phyloP scores from a whole-genome alignment of 2,888 invertebrate genomes.

The Muschampia plurimacula region DNA sequence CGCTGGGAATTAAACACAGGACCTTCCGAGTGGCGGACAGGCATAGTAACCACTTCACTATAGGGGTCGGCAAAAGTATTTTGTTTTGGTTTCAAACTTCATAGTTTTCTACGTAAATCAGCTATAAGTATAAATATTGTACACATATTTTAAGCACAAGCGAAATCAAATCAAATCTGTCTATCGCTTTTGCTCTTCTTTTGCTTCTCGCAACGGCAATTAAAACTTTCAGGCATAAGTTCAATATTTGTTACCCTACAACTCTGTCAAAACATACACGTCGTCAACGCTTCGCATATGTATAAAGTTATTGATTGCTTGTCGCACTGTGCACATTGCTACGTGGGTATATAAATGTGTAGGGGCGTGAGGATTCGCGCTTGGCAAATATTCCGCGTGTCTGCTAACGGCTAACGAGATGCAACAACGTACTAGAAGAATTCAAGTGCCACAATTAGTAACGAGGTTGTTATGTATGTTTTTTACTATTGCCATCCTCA shows the following conservation, averaged over 20 bases:
- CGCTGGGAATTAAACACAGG: too few species aligned
- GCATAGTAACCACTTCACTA: too few species aligned
- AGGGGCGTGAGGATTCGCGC: slow-evolving; percentile 34
- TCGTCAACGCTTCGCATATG: slow-evolving; percentile 14
- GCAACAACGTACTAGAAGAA: slow-evolving; percentile 38
- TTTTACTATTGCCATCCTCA: neutral
- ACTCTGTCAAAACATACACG: neutral
- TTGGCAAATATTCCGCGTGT: slow-evolving; percentile 36
- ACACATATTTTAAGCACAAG: too few species aligned
- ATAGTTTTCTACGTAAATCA: too few species aligned
- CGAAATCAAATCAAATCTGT: too few species aligned
- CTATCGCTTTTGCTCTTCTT: neutral
- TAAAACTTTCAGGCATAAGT: neutral
- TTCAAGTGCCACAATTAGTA: slow-evolving; percentile 36
- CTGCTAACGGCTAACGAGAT: slow-evolving; percentile 30
- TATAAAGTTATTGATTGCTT: slow-evolving; percentile 35
- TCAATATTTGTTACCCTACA: neutral
- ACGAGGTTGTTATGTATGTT: slow-evolving; percentile 15
- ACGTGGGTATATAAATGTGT: slow-evolving; percentile 3
- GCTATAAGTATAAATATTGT: too few species aligned
- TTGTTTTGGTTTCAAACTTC: too few species aligned
- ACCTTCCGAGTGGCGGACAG: too few species aligned
- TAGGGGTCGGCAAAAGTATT: too few species aligned
- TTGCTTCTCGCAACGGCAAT: neutral
- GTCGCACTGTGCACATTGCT: neutral